phyloP scores from a whole-genome alignment of 2,113 vertebrate species.

The Apeltes quadracus region DNA sequence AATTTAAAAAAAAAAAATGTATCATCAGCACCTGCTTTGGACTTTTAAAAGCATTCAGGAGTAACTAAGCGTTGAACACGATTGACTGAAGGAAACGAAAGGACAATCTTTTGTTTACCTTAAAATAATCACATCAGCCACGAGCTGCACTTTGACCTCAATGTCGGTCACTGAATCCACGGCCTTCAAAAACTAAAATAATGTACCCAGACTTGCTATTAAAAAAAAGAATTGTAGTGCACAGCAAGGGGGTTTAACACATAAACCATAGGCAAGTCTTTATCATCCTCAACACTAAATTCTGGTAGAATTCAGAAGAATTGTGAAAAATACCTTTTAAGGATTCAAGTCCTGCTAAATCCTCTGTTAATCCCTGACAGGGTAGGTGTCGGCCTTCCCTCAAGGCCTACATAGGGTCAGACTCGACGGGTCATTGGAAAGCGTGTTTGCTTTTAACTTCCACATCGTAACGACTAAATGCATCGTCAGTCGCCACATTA shows the following conservation, averaged over 20 bases:
- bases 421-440: constrained; percentile 1
- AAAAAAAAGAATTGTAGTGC: not conserved
- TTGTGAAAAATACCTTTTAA: not conserved
- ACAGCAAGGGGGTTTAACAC: not conserved
- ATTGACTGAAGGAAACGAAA: too few relatives aligned
- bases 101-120: constrained; percentile 39
- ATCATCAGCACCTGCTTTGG: too few relatives aligned
- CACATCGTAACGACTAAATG: constrained; percentile 16
- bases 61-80: too few relatives aligned
- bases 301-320: constrained; percentile 6
- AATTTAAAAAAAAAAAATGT: not conserved
- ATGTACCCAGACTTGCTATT: not conserved
- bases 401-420: not conserved
- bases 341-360: constrained; percentile 22
- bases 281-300: constrained; percentile 1
- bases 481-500: constrained; percentile 15
- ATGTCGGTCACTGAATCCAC: constrained; percentile 11
- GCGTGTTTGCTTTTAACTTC: not conserved
- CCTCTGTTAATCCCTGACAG: constrained; percentile 18
- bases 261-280: not conserved
- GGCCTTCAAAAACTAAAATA: constrained; percentile 1
- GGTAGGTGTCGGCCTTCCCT: not conserved
- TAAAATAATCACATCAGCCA: constrained; percentile 8
- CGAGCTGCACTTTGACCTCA: constrained; percentile 18
- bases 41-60: not conserved